phyloP scores from a whole-genome alignment of 2,797 vertebrate species.

The Spea hammondii region DNA sequence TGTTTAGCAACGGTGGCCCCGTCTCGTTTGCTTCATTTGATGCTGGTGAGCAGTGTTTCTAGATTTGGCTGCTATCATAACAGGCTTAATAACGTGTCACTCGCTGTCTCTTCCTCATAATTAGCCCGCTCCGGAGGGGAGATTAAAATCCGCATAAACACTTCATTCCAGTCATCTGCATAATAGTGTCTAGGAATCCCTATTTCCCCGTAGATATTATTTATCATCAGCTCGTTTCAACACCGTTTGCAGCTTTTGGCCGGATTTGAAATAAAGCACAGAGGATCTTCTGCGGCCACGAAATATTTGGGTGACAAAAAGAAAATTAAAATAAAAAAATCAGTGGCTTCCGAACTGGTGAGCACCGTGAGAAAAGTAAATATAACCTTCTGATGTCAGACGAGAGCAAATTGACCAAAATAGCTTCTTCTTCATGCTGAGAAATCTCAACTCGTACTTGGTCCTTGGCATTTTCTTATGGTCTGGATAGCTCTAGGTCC shows the following conservation, averaged over 20 bases:
- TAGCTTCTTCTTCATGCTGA: too few relatives aligned
- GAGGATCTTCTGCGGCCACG: too few relatives aligned
- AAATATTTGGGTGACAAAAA: too few relatives aligned
- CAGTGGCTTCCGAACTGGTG: too few relatives aligned
- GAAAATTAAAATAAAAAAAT: too few relatives aligned
- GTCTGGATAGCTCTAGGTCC: too few relatives aligned
- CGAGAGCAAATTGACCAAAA: too few relatives aligned
- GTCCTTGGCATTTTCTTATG: too few relatives aligned
- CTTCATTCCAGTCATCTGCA: constrained; percentile 35
- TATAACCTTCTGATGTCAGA: too few relatives aligned
- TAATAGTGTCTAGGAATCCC: constrained; percentile 24
- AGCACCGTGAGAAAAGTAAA: too few relatives aligned
- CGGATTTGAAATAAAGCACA: background rate
- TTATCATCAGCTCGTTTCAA: constrained; percentile 1
- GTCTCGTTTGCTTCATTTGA: constrained; percentile 12
- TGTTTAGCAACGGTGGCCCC: constrained; percentile 5
- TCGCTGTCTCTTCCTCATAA: constrained; percentile 28
- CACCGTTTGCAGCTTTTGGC: background rate
- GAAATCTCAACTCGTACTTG: too few relatives aligned
- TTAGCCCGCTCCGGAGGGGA: constrained; percentile 38
- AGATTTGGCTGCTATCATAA: constrained; percentile 44
- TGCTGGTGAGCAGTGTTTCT: background rate
- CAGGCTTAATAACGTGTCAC: constrained; percentile 45
- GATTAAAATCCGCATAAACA: constrained; percentile 45
- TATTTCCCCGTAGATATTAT: constrained; percentile 7